Base-by-base conservation (phyloP, 2,888 invertebrate genomes). In the Ectemnius continuus region DNA sequence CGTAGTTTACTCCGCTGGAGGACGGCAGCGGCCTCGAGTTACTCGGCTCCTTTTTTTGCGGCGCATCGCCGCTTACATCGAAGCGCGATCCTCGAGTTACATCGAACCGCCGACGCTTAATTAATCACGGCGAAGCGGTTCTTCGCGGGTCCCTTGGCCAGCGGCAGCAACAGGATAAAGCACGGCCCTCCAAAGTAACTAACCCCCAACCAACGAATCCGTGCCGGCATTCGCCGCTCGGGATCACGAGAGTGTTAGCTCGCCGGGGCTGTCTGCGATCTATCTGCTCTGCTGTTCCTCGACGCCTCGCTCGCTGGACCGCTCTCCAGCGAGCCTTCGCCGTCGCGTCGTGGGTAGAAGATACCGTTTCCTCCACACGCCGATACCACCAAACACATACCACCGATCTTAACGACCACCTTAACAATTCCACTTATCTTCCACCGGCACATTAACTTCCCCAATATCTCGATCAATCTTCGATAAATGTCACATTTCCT, bases 331-430 rank as follows among this genome's bases (percentile, higher is more conserved):
- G 86, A 78, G 61, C n/a, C n/a, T n/a, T n/a, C n/a, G n/a, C n/a
- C n/a, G n/a, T n/a, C n/a, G 65, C 78, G 36, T 82, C 81, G 84
- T 84, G 81, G 85, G 84, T 75, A 81, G 85, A 64, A 75, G 65
- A 78, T 86, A 84, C 87, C 86, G 87, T 87, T 87, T 78, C 68
- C 80, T 84, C 84, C 36, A 11, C 28, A 28, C 84, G 79, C 87
- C 86, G 87, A 87, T 87, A 78, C 68, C 80, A 84, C 84, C 36
- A 11, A 6, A 36, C 60, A 68, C 64, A 61, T 61, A 36, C 57
- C 52, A 56, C 47, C 56, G 57, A 60, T 52, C 46, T 14, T 48
- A 8, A 76, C 71, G 68, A 67, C 66, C 66, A 71, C 28, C 36
- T 6, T 36, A 36, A 36, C 36, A 36, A 36, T 36, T 8, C 36